phyloP scores from a whole-genome alignment of 2,113 vertebrate species.

The Odobenus rosmarus region DNA sequence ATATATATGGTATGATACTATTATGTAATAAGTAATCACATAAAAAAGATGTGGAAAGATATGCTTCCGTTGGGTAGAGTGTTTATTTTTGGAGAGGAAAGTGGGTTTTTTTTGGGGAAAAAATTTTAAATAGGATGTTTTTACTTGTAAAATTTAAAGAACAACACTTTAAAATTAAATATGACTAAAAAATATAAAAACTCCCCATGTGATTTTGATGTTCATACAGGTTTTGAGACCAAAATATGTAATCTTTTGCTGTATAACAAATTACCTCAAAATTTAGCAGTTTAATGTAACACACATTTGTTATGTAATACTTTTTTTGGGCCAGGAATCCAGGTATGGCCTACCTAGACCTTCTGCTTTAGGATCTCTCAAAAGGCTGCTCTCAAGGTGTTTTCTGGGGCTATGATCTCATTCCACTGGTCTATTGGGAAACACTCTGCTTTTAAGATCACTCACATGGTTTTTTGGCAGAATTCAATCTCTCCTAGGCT shows the following conservation, averaged over 20 bases:
- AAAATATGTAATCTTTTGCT: not conserved
- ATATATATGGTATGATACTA: not conserved
- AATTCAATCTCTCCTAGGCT: not conserved
- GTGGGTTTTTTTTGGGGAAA: not conserved
- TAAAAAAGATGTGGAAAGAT: not conserved
- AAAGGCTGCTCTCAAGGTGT: not conserved
- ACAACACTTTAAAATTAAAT: not conserved
- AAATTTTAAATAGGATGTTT: not conserved
- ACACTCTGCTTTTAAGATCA: not conserved
- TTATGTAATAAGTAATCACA: not conserved
- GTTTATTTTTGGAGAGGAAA: not conserved
- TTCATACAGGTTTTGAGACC: not conserved
- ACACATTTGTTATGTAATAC: not conserved
- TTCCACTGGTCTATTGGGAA: not conserved
- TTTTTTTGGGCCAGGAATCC: not conserved
- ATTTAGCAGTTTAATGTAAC: not conserved
- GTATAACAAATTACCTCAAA: not conserved
- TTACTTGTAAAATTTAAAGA: constrained; percentile 14
- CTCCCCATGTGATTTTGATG: not conserved
- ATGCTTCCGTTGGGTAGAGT: not conserved
- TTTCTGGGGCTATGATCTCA: not conserved
- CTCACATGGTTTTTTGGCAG: not conserved
- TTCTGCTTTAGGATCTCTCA: not conserved
- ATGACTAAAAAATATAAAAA: not conserved
- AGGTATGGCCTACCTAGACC: not conserved